Conservation (phyloP, 2,113 vertebrate species). For the Australoheros scitulus region DNA sequence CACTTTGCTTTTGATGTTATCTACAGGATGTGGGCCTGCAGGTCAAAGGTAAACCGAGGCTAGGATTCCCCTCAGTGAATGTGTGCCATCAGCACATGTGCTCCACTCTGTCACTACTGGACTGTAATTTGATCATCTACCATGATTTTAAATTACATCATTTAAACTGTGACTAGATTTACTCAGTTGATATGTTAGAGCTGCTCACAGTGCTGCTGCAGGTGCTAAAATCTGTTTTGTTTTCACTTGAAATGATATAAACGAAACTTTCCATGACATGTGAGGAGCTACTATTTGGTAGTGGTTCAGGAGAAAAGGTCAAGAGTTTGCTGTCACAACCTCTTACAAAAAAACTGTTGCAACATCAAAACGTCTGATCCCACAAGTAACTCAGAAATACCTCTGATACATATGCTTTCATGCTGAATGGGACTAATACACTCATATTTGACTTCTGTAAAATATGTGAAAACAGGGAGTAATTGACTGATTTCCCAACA, state of each 20-base stretch:
- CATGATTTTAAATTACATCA: neutral
- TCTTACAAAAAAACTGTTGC: neutral
- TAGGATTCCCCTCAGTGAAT: neutral
- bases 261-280: neutral
- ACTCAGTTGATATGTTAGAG: neutral
- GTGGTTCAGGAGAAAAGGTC: neutral
- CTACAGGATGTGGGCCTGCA: constrained; percentile 6
- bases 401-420: neutral
- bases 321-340: neutral
- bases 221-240: neutral
- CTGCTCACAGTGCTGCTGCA: neutral
- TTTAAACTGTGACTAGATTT: neutral
- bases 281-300: neutral
- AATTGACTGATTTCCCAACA: constrained; percentile 28
- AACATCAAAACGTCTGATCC: constrained; percentile 10
- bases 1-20: constrained; percentile 2
- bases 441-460: neutral
- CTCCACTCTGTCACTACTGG: neutral
- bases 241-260: neutral
- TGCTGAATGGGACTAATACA: neutral
- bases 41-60: constrained; percentile 47
- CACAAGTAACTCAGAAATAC: neutral
- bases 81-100: neutral
- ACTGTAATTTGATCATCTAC: neutral
- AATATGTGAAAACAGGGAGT: constrained; percentile 4